Evolutionary conservation across 2,113 vertebrate species (phyloP).

Genomic region (Mustela nigripes): DNA sequence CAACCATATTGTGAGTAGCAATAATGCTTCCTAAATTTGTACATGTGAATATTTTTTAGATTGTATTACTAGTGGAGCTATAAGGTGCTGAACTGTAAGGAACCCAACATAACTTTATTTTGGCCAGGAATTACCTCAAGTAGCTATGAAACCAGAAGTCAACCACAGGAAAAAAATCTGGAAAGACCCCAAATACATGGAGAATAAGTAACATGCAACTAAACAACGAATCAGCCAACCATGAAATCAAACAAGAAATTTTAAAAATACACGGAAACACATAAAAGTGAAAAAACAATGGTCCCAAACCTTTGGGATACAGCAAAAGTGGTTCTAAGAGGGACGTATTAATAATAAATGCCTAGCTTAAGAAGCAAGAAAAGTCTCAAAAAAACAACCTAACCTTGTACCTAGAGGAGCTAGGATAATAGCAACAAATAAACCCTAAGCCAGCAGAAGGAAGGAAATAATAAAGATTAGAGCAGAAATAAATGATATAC

Average conservation of each 20-base stretch:
- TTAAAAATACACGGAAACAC: neutral
- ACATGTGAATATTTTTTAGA: neutral
- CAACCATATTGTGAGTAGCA: neutral
- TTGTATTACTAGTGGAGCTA: neutral
- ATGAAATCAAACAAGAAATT: neutral
- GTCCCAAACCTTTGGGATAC: neutral
- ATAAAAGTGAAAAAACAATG: neutral
- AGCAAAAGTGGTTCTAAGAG: neutral
- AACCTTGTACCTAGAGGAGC: neutral
- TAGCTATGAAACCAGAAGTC: neutral
- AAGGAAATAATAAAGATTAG: too few relatives aligned
- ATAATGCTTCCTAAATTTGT: neutral
- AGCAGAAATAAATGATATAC: neutral
- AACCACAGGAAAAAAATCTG: neutral
- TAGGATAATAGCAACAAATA: too few relatives aligned
- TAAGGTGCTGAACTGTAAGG: neutral
- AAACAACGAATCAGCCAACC: neutral
- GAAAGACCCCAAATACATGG: neutral
- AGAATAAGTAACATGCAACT: neutral
- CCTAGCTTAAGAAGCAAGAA: neutral
- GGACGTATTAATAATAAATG: neutral
- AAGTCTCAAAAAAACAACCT: neutral
- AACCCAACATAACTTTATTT: neutral
- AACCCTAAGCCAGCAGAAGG: too few relatives aligned
- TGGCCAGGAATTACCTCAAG: neutral